Base-by-base conservation (phyloP, 2,113 vertebrate species). In the Ceuthmochares aereus region DNA sequence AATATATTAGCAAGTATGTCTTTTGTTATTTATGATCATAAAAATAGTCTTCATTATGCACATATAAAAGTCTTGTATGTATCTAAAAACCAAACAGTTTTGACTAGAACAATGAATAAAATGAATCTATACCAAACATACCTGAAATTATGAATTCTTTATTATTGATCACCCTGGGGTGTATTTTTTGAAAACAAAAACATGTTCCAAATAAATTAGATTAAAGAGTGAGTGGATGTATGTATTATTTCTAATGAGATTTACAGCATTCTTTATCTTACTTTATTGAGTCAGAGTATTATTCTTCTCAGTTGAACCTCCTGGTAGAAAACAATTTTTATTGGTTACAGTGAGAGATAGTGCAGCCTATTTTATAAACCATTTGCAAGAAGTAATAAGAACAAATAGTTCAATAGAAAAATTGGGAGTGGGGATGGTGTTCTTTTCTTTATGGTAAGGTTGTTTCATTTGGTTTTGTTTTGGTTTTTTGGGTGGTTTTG, bases 181-280 rank as follows among this genome's bases (percentile, higher is more conserved):
- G 40, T 43, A n/a, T 43, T 80, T 91, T 34, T 59, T 55, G 58
- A 8, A 59, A 95, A 93, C 36, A 37, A 79, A 63, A 68, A 51
- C n/a, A 66, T 21, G 60, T 13, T 69, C 37, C 8, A 87, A 80
- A 92, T 62, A 43, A 93, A 11, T 92, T 96, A 67, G 96, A 94
- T 96, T 96, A 93, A 95, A 75, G 8, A 76, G 30, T 54, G 68
- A 79, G 30, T 80, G 14, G 51, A 93, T 95, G 25, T 8, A 58
- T 84, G 8, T 13, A 55, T 81, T 81, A 67, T 80, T 95, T 86
- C 26, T 96, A 45, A 76, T 90, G 66, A 93, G 20, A 90, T 91
- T 73, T 83, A 69, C 52, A 82, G 37, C 32, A 89, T 36, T 93
- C 36, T 95, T 81, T 94, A 17, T 68, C 73, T 95, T 64, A n/a